Base-by-base conservation (phyloP, 53 echinoderm and acorn worm genomes). In the Antedon mediterranea region DNA sequence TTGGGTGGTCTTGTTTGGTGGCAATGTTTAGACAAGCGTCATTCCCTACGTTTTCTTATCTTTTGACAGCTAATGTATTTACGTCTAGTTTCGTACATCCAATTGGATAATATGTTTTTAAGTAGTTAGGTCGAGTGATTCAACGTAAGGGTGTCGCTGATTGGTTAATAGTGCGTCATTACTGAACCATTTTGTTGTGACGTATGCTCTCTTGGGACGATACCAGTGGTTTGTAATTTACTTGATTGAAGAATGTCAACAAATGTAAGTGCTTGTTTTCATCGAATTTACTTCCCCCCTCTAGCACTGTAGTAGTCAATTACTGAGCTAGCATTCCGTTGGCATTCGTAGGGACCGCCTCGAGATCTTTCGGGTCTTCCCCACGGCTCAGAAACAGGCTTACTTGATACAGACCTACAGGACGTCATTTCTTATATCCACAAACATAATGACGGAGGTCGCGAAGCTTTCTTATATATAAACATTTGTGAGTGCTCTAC, bases 171-270 rank as follows among this genome's bases (percentile, higher is more conserved):
- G 57, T 57, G 57, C 57, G 57, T 57, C 57, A 57, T 57, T 11
- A 26, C 15, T 26, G 2, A 18, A 57, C 57, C 2, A 57, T 57
- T 8, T 57, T 57, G 57, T 57, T 57, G 31, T 73, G 80, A 76
- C 83, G 75, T 78, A 37, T 43, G 57, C 82, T 72, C 85, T 76
- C 79, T 72, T 73, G 74, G 79, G 89, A 33, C 72, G 71, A 85
- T 76, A 82, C 76, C 83, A 82, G 89, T 79, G 89, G 83, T 82
- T 80, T 85, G 89, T 89, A 89, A 89, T 89, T 89, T 89, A 85
- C 89, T 77, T 83, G 89, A 85, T 82, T 85, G 76, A 80, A 82
- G 77, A 85, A 85, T 83, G 83, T 89, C 89, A 89, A 89, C 89
- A 89, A 82, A 88, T 82, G 75, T 79, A 81, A 76, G 74, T 74